Evolutionary conservation across 2,113 vertebrate species (phyloP).

Genomic region (Sminthopsis crassicaudata): DNA sequence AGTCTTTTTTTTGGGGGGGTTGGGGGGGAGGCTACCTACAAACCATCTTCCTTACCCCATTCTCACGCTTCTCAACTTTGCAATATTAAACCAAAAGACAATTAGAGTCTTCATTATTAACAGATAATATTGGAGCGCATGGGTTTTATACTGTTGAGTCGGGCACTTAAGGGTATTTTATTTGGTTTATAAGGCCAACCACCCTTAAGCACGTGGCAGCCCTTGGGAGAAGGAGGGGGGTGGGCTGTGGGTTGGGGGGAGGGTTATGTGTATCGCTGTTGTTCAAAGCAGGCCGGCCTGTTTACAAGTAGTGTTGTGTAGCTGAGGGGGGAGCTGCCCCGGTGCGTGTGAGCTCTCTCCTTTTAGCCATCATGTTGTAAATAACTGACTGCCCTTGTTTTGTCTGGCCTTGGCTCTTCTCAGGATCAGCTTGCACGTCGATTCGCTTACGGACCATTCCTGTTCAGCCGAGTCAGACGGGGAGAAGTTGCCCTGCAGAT

Average conservation of each 20-base stretch:
- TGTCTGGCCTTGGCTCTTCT: conserved; percentile 40
- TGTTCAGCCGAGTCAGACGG: conserved; percentile 96
- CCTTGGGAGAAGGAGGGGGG: background rate
- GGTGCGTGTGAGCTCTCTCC: background rate
- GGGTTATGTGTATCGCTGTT: background rate
- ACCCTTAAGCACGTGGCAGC: rapidly evolving
- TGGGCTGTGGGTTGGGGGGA: background rate
- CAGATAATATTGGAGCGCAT: background rate
- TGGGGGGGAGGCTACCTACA: background rate
- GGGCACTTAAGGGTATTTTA: background rate
- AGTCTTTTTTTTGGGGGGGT: too few relatives aligned
- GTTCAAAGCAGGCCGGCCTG: background rate
- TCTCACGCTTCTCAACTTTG: background rate
- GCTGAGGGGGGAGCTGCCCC: background rate
- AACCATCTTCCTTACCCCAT: background rate
- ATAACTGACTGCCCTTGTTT: conserved; percentile 32
- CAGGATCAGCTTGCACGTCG: conserved; percentile 97
- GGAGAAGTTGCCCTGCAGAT: conserved; percentile 90
- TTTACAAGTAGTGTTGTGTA: background rate
- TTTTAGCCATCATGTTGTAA: background rate
- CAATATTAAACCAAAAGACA: background rate
- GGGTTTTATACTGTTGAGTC: too few relatives aligned
- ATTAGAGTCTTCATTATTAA: background rate
- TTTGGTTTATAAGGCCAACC: background rate
- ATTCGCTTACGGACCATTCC: conserved; percentile 97